phyloP scores from a whole-genome alignment of 2,113 vertebrate species.

The Ictidomys tridecemlineatus region DNA sequence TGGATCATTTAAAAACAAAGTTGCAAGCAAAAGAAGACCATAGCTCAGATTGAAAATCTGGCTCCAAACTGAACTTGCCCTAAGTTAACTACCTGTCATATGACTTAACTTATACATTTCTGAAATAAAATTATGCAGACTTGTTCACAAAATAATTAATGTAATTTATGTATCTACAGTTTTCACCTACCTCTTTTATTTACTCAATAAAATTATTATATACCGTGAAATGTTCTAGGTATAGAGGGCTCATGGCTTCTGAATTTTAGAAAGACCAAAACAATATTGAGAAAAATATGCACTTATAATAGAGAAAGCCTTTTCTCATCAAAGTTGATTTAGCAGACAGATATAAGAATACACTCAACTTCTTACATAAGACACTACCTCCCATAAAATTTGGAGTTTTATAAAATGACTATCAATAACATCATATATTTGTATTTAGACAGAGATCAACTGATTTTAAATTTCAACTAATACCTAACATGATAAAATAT shows the following conservation, averaged over 20 bases:
- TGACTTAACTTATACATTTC: not conserved
- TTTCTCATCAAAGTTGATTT: not conserved
- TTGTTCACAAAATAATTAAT: not conserved
- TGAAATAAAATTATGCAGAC: not conserved
- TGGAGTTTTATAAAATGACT: not conserved
- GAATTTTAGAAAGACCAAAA: slow-evolving; percentile 19
- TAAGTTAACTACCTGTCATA: not conserved
- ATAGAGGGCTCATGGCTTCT: not conserved
- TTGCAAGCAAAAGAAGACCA: not conserved
- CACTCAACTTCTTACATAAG: not conserved
- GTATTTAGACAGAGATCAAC: not conserved
- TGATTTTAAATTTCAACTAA: not conserved
- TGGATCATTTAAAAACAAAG: not conserved
- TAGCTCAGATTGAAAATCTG: not conserved
- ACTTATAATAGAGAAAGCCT: not conserved
- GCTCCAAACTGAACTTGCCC: not conserved
- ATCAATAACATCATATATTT: not conserved
- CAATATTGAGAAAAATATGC: not conserved
- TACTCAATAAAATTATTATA: not conserved
- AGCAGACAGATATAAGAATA: not conserved
- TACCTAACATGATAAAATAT: not conserved
- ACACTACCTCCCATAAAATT: not conserved
- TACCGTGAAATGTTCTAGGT: not conserved
- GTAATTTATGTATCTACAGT: not conserved
- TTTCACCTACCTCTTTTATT: not conserved